phyloP scores from a whole-genome alignment of 2,113 vertebrate genomes.

The Limanda limanda region DNA sequence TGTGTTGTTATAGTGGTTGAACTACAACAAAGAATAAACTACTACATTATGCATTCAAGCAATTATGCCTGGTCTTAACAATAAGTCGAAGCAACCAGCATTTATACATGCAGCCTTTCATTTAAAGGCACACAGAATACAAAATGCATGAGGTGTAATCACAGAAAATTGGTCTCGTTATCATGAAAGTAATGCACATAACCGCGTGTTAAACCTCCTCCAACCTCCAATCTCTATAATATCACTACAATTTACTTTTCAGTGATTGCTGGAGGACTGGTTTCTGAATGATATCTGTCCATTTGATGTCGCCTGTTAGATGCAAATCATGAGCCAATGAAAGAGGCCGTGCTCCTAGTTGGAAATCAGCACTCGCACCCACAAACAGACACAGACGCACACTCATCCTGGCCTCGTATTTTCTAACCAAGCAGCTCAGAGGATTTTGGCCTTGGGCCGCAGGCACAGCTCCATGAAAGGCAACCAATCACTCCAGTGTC shows the following conservation, averaged over 20 bases:
- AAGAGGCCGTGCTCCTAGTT: neutral
- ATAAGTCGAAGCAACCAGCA: slow-evolving; percentile 14
- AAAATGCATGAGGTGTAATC: slow-evolving; percentile 52
- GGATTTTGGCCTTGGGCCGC: slow-evolving; percentile 25
- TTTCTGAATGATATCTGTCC: slow-evolving; percentile 52
- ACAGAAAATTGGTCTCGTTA: slow-evolving; percentile 47
- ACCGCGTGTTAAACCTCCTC: slow-evolving; percentile 22
- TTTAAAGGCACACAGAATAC: slow-evolving; percentile 18
- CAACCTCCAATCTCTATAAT: slow-evolving; percentile 44
- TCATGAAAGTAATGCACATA: slow-evolving; percentile 39
- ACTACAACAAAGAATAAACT: slow-evolving; percentile 36
- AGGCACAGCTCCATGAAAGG: slow-evolving; percentile 14
- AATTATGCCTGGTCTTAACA: slow-evolving; percentile 41
- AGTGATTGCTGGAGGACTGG: slow-evolving; percentile 20
- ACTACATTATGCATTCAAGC: slow-evolving; percentile 49
- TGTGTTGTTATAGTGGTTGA: slow-evolving; percentile 42
- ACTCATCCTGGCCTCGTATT: neutral
- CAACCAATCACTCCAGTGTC: slow-evolving; percentile 14
- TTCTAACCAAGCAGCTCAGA: slow-evolving; percentile 15
- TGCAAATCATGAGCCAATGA: slow-evolving; percentile 53
- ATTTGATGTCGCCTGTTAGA: slow-evolving; percentile 54
- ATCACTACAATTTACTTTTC: slow-evolving; percentile 50
- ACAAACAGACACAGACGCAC: slow-evolving; percentile 3
- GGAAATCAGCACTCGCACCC: slow-evolving; percentile 27
- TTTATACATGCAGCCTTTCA: slow-evolving; percentile 39